A percentile compares a stretch with the other conserved stretches of the same genome.
phyloP scores from a whole-genome alignment of 2,113 vertebrate genomes.

The Serinus canaria region DNA sequence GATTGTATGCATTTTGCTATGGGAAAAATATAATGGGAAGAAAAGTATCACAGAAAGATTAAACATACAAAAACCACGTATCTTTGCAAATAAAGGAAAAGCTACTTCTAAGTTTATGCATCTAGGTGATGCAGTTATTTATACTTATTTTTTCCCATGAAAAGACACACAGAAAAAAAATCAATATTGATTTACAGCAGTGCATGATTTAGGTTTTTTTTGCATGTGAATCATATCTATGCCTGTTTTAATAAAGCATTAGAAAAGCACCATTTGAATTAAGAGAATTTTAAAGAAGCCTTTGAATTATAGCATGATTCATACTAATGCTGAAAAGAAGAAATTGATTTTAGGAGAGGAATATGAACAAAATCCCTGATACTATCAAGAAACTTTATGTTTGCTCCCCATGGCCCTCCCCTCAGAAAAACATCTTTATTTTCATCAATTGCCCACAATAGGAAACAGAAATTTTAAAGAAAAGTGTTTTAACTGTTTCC shows the following conservation, averaged over 20 bases:
- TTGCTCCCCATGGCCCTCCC: background rate
- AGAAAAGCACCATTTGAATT: constrained; percentile 2
- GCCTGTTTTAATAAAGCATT: background rate
- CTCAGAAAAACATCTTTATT: background rate
- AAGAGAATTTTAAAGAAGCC: background rate
- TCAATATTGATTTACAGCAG: background rate
- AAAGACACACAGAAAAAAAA: constrained; percentile 1
- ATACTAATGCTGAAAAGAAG: constrained; percentile 39
- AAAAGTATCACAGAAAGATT: constrained; percentile 33
- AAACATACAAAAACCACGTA: background rate
- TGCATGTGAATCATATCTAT: background rate
- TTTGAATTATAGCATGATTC: background rate
- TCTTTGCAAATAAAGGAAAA: constrained; percentile 5
- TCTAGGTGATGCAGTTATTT: background rate
- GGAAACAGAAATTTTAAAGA: background rate
- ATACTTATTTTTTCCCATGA: background rate
- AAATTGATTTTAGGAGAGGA: constrained; percentile 10
- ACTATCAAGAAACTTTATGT: background rate
- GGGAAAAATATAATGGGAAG: constrained; percentile 15
- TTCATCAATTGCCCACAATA: background rate
- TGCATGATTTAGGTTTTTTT: background rate
- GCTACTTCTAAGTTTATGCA: background rate
- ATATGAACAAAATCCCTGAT: background rate
- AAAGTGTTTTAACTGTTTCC: constrained; percentile 13
- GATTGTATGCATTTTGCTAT: constrained; percentile 46